Evolutionary conservation across 2,888 invertebrate genomes (phyloP).

Genomic region (Eudasyphora cyanicolor): DNA sequence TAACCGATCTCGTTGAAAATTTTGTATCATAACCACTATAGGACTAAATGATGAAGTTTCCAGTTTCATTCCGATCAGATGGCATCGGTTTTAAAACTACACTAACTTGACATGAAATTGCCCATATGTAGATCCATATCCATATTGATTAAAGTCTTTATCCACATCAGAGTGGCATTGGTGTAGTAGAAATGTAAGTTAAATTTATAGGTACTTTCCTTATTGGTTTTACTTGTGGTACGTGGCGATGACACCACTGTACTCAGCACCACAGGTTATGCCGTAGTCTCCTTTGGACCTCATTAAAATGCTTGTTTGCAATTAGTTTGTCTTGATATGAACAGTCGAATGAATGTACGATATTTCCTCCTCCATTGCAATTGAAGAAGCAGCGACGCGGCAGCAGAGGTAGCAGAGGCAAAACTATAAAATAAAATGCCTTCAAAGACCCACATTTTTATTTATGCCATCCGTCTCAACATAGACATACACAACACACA

Average conservation of each 20-base stretch:
- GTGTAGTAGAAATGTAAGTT: too few species aligned
- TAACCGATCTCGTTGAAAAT: too few species aligned
- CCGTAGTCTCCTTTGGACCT: neutral
- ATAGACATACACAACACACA: neutral
- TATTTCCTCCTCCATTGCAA: conserved; percentile 10
- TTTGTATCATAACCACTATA: too few species aligned
- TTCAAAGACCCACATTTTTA: conserved; percentile 29
- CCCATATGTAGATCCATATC: too few species aligned
- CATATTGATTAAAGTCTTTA: too few species aligned
- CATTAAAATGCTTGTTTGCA: conserved; percentile 8
- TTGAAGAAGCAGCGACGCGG: neutral
- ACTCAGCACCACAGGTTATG: neutral
- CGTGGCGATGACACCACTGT: too few species aligned
- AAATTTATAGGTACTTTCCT: too few species aligned
- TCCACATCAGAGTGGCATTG: too few species aligned
- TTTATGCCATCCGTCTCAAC: conserved; percentile 9
- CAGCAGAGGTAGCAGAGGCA: neutral
- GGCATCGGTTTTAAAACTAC: too few species aligned
- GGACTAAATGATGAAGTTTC: too few species aligned
- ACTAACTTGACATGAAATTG: too few species aligned
- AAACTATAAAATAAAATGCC: neutral
- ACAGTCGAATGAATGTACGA: neutral
- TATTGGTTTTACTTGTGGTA: neutral
- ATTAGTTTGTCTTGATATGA: conserved; percentile 20
- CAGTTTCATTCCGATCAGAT: too few species aligned